Evolutionary conservation across 2,888 invertebrate species (phyloP), one percentile per base, ranked within the genome.

Genomic region (Iphiclides podalirius): DNA sequence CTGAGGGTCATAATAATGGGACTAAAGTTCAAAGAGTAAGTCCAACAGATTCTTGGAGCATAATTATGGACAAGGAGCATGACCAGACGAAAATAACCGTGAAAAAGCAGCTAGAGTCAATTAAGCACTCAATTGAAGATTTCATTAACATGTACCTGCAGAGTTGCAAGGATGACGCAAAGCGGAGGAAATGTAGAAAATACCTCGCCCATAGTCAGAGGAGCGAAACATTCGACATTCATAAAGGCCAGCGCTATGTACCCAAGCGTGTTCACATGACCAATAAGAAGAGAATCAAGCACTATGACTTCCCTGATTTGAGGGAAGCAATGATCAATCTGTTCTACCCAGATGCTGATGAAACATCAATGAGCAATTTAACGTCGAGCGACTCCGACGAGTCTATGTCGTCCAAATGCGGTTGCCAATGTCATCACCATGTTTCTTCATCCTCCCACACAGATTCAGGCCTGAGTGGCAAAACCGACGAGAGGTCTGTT

Each of bases 291-390:
- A 79, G 76, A 37, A 63, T 72, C 0, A 86, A 78, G 51, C 70
- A 79, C 39, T 83, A 73, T 15, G 86, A 87, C 56, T 87, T 78
- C 43, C 88, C 88, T 0, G 88, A 88, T 47, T 58, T 79, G 0
- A 61, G 83, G 17, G 88, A 88, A 9, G 79, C 82, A 0, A 65
- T 88, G 59, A 57, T 82, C 1, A 75, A 75, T 31, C 54, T 88
- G 1, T 88, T 88, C 46, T 54, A 61, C 3, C 43, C 39, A 1
- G 49, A 52, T 4, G n/a, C 11, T 12, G 28, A 57, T 3, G 54
- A 53, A 14, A 54, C 39, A 1, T 15, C 45, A 7, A 23, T 20
- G 1, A 40, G 23, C 11, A 34, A 16, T 12, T 7, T 33, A 11
- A 40, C 52, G 4, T 31, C 31, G 1, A 54, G 54, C 11, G 55